phyloP scores from a whole-genome alignment of 2,113 vertebrate genomes.

The Mobula hypostoma region DNA sequence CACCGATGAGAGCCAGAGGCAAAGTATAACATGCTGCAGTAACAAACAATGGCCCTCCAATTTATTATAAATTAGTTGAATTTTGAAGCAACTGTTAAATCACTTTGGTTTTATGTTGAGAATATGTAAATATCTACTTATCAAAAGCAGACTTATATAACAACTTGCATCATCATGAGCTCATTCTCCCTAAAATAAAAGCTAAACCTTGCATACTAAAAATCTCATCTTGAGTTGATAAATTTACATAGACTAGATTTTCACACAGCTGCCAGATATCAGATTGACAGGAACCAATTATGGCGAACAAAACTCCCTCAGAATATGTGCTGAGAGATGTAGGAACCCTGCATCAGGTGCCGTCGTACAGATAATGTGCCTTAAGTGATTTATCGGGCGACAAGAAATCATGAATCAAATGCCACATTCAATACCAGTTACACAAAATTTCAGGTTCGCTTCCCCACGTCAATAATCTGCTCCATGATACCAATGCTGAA shows the following conservation, averaged over 20 bases:
- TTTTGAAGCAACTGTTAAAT: background rate
- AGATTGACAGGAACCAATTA: background rate
- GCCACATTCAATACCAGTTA: too few relatives aligned
- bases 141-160: background rate
- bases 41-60: background rate
- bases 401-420: too few relatives aligned
- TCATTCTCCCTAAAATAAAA: background rate
- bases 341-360: background rate
- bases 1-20: background rate
- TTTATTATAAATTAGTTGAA: background rate
- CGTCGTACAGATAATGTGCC: too few relatives aligned
- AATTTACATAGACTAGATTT: background rate
- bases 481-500: too few relatives aligned
- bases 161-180: background rate
- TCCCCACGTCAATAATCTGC: too few relatives aligned
- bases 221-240: background rate
- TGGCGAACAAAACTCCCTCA: background rate
- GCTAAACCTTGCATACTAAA: background rate
- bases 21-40: background rate
- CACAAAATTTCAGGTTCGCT: too few relatives aligned
- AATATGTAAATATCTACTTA: background rate
- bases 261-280: background rate
- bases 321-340: background rate
- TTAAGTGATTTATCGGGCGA: too few relatives aligned
- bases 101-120: background rate